Evolutionary conservation across 2,888 invertebrate genomes (phyloP).

Genomic region (Hipparchia semele): DNA sequence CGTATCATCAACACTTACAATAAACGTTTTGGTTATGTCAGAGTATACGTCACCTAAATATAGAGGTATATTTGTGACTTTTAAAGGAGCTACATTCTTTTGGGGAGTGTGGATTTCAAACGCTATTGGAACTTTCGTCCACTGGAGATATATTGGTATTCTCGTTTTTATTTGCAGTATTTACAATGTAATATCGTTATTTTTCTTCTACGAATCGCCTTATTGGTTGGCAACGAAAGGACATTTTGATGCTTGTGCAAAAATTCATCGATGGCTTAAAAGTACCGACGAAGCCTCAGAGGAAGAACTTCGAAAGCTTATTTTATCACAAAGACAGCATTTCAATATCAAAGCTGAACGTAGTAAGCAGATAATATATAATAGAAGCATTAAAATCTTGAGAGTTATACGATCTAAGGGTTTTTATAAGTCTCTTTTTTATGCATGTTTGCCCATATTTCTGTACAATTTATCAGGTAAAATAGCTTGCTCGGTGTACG

Average conservation of each 20-base stretch:
- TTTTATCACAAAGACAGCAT: slow-evolving; percentile 31
- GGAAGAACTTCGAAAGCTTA: slow-evolving; percentile 35
- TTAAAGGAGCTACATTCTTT: slow-evolving; percentile 36
- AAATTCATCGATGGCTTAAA: slow-evolving; percentile 39
- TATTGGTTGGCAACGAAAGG: slow-evolving; percentile 42
- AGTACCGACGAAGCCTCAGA: slow-evolving; percentile 28
- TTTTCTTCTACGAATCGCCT: slow-evolving; percentile 40
- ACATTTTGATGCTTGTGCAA: slow-evolving; percentile 37
- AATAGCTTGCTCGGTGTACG: slow-evolving; percentile 15
- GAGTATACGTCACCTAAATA: slow-evolving; percentile 39
- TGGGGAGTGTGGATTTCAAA: slow-evolving; percentile 41
- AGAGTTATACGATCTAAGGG: slow-evolving; percentile 15
- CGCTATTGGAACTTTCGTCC: slow-evolving; percentile 42
- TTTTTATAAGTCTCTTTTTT: slow-evolving; percentile 33
- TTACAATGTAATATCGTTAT: slow-evolving; percentile 26
- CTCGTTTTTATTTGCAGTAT: slow-evolving; percentile 30
- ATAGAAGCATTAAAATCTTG: neutral
- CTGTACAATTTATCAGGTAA: slow-evolving; percentile 28
- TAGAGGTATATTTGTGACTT: slow-evolving; percentile 38
- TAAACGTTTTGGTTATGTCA: slow-evolving; percentile 33
- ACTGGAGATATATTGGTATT: slow-evolving; percentile 40
- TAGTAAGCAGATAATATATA: neutral
- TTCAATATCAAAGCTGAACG: neutral
- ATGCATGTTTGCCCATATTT: slow-evolving; percentile 17
- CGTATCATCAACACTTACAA: slow-evolving; percentile 20